A percentile compares a stretch with the other conserved stretches of the same genome.
Evolutionary conservation across 2,113 vertebrate genomes (phyloP).

Genomic region (Kryptolebias marmoratus): DNA sequence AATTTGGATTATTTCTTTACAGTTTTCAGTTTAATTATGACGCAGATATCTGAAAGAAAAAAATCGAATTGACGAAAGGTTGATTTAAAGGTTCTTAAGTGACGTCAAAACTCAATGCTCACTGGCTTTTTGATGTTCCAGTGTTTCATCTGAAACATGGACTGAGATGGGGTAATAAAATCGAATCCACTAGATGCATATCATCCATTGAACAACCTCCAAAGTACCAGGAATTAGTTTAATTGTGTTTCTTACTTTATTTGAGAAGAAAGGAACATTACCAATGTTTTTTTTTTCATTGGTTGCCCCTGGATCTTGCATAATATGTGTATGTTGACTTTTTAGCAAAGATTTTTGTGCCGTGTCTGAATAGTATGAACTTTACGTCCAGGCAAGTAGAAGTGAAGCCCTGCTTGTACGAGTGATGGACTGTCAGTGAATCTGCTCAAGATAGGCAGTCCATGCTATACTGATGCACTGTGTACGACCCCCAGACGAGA

Average conservation of each 20-base stretch:
- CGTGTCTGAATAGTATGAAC: no score
- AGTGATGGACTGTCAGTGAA: constrained; percentile 10
- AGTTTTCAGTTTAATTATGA: constrained; percentile 5
- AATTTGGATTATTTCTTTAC: not conserved
- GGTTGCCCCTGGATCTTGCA: no score
- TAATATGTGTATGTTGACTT: no score
- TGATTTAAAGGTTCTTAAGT: not conserved
- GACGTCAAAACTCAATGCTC: not conserved
- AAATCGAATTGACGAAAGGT: not conserved
- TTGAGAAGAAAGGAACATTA: not conserved
- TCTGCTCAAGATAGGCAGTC: constrained; percentile 39
- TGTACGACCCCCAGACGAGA: constrained; percentile 71
- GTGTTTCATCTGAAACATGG: no score
- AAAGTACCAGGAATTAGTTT: no score
- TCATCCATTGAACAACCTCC: no score
- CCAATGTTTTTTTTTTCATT: no score
- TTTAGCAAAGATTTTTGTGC: no score
- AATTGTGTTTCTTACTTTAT: not conserved
- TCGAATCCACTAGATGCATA: no score
- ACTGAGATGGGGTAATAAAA: no score
- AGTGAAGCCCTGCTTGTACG: not conserved
- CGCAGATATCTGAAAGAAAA: not conserved
- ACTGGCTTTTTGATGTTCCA: no score
- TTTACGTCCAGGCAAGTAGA: not conserved
- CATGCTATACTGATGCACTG: constrained; percentile 68